These are phyloP conservation scores for Drosophila formosana DNA, from an alignment of 2,888 invertebrate genomes.

Conservation along the genomic window DNA sequence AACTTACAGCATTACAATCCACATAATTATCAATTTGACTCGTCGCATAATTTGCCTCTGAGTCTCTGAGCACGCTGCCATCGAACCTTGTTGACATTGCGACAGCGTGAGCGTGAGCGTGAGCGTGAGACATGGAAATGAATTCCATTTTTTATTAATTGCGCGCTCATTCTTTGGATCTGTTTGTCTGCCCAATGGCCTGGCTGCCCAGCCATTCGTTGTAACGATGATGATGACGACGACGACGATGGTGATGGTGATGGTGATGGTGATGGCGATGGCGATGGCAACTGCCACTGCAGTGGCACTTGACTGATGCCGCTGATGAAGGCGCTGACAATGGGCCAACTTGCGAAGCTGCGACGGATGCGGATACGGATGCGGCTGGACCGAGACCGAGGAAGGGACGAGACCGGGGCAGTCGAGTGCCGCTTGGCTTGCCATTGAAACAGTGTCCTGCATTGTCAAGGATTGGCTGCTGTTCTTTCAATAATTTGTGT, in stretches of 20 bases:
- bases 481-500: conserved; percentile 61
- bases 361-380: conserved; percentile 21
- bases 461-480: neutral
- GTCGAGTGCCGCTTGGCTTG: conserved; percentile 38
- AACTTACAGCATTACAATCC: conserved; percentile 28
- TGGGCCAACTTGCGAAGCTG: conserved; percentile 19
- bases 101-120: conserved; percentile 25
- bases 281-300: conserved; percentile 24
- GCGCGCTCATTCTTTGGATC: conserved; percentile 39
- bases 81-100: conserved; percentile 47
- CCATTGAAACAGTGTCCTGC: conserved; percentile 63
- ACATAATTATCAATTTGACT: conserved; percentile 49
- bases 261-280: neutral
- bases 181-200: conserved; percentile 25
- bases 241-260: no score
- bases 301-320: conserved; percentile 65
- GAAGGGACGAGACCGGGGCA: conserved; percentile 4
- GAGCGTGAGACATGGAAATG: conserved; percentile 54
- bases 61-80: conserved; percentile 22
- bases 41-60: conserved; percentile 51
- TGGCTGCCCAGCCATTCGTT: conserved; percentile 5
- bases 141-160: conserved; percentile 73
- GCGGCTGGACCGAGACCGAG: conserved; percentile 23
- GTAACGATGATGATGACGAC: neutral
- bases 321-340: conserved; percentile 38